Evolutionary conservation across 2,888 invertebrate genomes (phyloP), one percentile per base, ranked within the genome.

Genomic region (Oxytorus armatus): DNA sequence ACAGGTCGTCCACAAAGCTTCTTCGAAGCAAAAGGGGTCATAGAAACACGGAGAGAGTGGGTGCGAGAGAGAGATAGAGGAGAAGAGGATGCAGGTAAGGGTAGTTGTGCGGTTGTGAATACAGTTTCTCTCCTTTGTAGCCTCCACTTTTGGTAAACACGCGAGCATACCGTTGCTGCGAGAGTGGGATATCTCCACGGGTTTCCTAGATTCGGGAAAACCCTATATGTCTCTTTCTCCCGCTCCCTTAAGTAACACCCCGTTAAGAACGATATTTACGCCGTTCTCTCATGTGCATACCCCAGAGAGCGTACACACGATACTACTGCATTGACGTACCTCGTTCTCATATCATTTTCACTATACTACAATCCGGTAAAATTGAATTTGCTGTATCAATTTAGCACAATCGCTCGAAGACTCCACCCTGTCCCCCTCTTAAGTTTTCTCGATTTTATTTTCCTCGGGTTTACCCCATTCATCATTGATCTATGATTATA

Each of bases 1-100:
- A 91, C 89, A 90, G 83, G 78, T 79, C 79, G 83, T 82, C 79
- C 77, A 81, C 79, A 72, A 69, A 73, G 74, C 79, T 76, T 70
- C 75, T 76, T 74, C 73, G 59, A 53, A 47, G 59, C 70, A 21
- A 77, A 74, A 77, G 39, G 63, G 68, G 61, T 81, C 49, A n/a
- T 16, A 57, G 21, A 69, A 21, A 65, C 8, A 53, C 3, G 29
- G 25, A 23, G 10, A 25, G 42, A 59, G 29, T 42, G 33, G 42
- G 57, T 66, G 53, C 33, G 53, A 65, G 55, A 42, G 29, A 72
- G 36, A 36, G 16, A 59, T 14, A 23, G 21, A 42, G 11, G 65
- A 65, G 65, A 66, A 29, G 44, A 55, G 69, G 61, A 51, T 23
- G 49, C 51, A 47, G 25, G 25, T 23, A 44, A 33, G 33, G 51